phyloP scores from a whole-genome alignment of 2,797 vertebrate species.

The Hydrocynus forskahlii region DNA sequence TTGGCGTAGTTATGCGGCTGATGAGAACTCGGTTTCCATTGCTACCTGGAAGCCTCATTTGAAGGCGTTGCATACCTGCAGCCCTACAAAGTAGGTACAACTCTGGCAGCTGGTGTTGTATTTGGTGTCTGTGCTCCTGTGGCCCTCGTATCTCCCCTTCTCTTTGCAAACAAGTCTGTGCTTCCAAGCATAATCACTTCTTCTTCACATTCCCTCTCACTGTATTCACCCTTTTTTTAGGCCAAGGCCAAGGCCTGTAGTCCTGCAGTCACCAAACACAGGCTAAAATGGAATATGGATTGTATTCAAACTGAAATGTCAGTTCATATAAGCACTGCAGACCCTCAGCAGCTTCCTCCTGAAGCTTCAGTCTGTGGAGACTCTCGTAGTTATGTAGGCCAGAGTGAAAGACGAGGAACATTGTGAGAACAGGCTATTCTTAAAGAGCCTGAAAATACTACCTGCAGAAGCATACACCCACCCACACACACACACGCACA shows the following conservation, averaged over 20 bases:
- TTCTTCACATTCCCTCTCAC: conserved; percentile 39
- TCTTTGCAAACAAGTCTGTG: conserved; percentile 45
- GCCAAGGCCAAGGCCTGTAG: conserved; percentile 45
- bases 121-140: conserved; percentile 75
- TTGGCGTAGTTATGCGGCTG: conserved; percentile 99
- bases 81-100: conserved; percentile 98
- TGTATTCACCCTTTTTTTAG: conserved; percentile 29
- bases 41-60: conserved; percentile 99
- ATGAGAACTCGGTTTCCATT: conserved; percentile 99
- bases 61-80: conserved; percentile 99
- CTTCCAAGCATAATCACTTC: conserved; percentile 33
- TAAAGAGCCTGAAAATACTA: conserved; percentile 3
- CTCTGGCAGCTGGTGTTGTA: conserved; percentile 80
- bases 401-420: conserved; percentile 22
- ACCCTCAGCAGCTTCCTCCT: conserved; percentile 55
- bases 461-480: conserved; percentile 14
- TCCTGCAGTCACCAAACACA: conserved; percentile 60
- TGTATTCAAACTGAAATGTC: conserved; percentile 23
- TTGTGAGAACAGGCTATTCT: not conserved
- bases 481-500: conserved; percentile 19
- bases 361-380: conserved; percentile 22
- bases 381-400: conserved; percentile 14
- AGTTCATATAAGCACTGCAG: conserved; percentile 51
- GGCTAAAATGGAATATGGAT: not conserved
- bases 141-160: conserved; percentile 53